Percentiles rank a stretch among this genome's conserved stretches.
phyloP scores from a whole-genome alignment of 1,140 invertebrate genomes.

The Ericerus pela region DNA sequence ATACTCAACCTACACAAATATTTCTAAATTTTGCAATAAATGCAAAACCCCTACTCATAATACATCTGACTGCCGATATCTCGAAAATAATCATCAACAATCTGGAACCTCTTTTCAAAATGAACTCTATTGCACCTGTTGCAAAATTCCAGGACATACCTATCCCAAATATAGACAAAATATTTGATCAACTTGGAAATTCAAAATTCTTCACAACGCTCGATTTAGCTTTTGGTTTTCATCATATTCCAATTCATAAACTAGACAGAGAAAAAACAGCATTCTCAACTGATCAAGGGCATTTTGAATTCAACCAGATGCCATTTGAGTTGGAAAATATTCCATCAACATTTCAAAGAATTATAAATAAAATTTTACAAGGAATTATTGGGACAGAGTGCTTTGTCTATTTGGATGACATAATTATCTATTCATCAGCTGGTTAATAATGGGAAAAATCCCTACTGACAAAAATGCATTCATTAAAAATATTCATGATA shows the following conservation, averaged over 20 bases:
- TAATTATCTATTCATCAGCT: too few relatives aligned
- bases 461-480: too few relatives aligned
- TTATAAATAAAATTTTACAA: conserved; percentile 28
- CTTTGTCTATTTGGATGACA: conserved; percentile 20
- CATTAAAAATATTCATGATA: too few relatives aligned
- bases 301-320: conserved; percentile 31
- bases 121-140: not conserved
- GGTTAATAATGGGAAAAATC: too few relatives aligned
- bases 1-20: too few relatives aligned
- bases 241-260: conserved; percentile 33
- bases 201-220: conserved; percentile 32
- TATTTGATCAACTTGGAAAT: conserved; percentile 30
- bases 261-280: conserved; percentile 33
- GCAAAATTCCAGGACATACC: conserved; percentile 23
- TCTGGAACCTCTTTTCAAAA: not conserved
- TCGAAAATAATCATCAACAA: not conserved
- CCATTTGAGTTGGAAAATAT: conserved; percentile 33
- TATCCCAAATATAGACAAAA: conserved; percentile 37
- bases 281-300: conserved; percentile 29
- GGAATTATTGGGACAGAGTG: conserved; percentile 20
- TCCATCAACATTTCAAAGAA: conserved; percentile 32
- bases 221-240: conserved; percentile 35
- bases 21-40: conserved; percentile 3
- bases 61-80: not conserved
- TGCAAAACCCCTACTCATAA: too few relatives aligned